Conservation (phyloP, 2,888 invertebrate species). For the Pteria penguin region DNA sequence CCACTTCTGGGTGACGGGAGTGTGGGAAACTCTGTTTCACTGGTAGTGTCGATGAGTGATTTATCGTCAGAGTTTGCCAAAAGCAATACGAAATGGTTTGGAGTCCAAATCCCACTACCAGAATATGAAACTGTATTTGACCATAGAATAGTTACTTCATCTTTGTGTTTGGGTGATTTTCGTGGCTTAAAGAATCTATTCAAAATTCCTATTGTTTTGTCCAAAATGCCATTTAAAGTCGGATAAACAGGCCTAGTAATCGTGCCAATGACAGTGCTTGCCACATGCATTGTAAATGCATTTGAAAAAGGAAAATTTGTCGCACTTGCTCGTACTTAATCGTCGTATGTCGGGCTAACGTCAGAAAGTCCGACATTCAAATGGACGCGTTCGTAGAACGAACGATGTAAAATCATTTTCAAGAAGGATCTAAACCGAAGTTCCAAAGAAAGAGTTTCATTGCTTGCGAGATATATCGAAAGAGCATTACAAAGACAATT, state of each 20-base stretch:
- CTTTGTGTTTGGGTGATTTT: neutral
- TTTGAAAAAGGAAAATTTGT: neutral
- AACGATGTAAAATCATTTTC: slow-evolving; percentile 1
- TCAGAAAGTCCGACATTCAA: neutral
- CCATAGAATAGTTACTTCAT: slow-evolving; percentile 12
- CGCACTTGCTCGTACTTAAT: neutral
- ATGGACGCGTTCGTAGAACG: neutral
- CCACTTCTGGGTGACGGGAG: neutral
- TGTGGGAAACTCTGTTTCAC: slow-evolving; percentile 8
- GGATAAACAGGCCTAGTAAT: neutral
- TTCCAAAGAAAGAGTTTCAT: neutral
- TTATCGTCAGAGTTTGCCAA: neutral
- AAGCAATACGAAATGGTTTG: slow-evolving; percentile 24
- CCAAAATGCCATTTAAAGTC: neutral
- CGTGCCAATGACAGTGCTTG: neutral
- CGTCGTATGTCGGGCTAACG: neutral
- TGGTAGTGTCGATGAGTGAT: slow-evolving; percentile 2
- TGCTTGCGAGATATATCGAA: neutral
- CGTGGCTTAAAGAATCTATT: slow-evolving; percentile 1
- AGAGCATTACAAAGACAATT: slow-evolving; percentile 12
- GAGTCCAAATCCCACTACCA: slow-evolving; percentile 6
- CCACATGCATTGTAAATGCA: neutral
- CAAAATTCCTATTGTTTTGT: neutral
- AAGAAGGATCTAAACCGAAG: neutral
- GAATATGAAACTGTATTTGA: neutral